phyloP scores from a whole-genome alignment of 2,797 vertebrate species.

The Antennarius maculatus region DNA sequence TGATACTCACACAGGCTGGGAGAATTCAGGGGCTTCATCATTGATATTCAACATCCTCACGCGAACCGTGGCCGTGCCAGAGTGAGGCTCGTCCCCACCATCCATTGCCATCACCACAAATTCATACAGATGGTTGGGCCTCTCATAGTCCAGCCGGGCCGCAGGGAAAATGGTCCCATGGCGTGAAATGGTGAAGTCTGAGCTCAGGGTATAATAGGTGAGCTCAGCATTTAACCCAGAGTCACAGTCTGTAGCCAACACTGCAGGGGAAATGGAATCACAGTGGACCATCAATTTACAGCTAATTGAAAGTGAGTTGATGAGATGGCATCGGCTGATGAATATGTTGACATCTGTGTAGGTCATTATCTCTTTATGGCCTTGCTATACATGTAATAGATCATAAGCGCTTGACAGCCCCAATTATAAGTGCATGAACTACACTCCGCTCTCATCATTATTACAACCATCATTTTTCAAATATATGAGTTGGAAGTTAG shows the following conservation, averaged over 20 bases:
- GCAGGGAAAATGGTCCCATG: constrained; percentile 88
- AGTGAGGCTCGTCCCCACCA: constrained; percentile 84
- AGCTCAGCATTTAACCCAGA: constrained; percentile 87
- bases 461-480: constrained; percentile 49
- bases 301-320: constrained; percentile 53
- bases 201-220: constrained; percentile 87
- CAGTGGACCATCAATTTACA: constrained; percentile 55
- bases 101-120: constrained; percentile 92
- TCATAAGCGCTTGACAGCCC: constrained; percentile 63
- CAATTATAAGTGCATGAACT: constrained; percentile 56
- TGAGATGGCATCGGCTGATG: constrained; percentile 59
- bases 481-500: constrained; percentile 40
- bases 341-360: constrained; percentile 70
- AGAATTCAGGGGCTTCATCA: constrained; percentile 89
- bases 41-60: constrained; percentile 90
- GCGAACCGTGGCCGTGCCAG: constrained; percentile 88
- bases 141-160: constrained; percentile 85
- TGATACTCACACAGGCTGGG: constrained; percentile 83
- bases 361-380: constrained; percentile 68
- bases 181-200: constrained; percentile 88
- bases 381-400: constrained; percentile 70
- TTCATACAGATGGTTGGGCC: constrained; percentile 89
- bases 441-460: constrained; percentile 32
- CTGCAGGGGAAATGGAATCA: constrained; percentile 63
- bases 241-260: constrained; percentile 90